A percentile compares a stretch with the other conserved stretches of the same genome.
Conservation (phyloP, 1,140 invertebrate species). For the Artemia franciscana region DNA sequence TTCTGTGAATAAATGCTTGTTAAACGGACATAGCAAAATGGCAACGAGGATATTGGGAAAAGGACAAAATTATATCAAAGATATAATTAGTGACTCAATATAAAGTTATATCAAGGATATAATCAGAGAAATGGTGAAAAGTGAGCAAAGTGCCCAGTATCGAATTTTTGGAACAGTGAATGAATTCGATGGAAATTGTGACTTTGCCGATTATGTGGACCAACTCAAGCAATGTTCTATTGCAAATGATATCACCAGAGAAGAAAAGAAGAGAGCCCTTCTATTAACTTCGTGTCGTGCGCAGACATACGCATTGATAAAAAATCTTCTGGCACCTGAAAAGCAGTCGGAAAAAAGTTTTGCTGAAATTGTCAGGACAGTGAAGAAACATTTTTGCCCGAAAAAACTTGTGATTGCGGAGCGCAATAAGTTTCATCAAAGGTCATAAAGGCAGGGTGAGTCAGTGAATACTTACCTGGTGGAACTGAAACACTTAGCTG, state of each 20-base stretch:
- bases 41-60: no score
- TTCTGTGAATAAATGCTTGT: no score
- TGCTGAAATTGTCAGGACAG: conserved; percentile 1
- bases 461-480: conserved; percentile 1
- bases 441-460: conserved; percentile 1
- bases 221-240: not conserved
- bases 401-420: conserved; percentile 6
- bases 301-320: not conserved
- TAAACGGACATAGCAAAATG: no score
- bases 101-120: no score
- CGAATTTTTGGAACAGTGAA: not conserved
- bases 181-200: not conserved
- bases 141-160: no score
- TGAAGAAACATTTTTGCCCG: conserved; percentile 1
- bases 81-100: no score
- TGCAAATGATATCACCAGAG: not conserved
- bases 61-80: no score
- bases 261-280: not conserved
- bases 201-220: not conserved
- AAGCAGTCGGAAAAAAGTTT: conserved; percentile 2
- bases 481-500: not conserved
- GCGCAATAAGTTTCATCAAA: conserved; percentile 4
- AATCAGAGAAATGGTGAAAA: no score
- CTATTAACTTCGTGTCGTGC: not conserved
- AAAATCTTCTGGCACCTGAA: conserved; percentile 2